Evolutionary conservation across 2,797 vertebrate genomes (phyloP), one percentile per base, ranked within the genome.

Genomic region (Mus spretus): DNA sequence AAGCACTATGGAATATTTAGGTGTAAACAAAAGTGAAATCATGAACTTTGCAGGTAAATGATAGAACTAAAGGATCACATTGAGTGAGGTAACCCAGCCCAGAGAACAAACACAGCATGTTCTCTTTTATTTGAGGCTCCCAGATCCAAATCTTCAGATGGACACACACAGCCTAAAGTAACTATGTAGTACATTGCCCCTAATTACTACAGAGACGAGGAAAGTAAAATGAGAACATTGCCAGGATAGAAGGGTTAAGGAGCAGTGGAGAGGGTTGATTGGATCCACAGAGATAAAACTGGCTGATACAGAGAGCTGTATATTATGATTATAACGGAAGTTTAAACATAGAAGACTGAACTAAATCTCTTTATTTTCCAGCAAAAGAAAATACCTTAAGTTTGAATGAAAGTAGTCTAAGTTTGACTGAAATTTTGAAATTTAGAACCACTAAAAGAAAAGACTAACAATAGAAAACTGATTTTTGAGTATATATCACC

Each of bases 371-470:
- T 75, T 80, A 74, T 90, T 7, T 80, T 22, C 11, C 74, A 44
- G 22, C 50, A 8, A 70, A 55, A 94, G 72, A 65, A 86, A 80
- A 15, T 2, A 80, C 63, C 87, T 53, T 75, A 55, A 63, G 37
- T 59, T n/a, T 22, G 22, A 34, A 31, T 75, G 72, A 47, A 74
- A 65, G 57, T 74, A 1, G 20, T 9, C 17, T 83, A 74, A 37
- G n/a, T 67, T 79, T 4, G n/a, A 87, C 26, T 90, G 81, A 92
- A 91, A 84, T 70, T 81, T 63, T 57, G 91, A 86, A 94, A 82
- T 82, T 70, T 89, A 91, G 63, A 89, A 70, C 1, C 28, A 67
- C 44, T 59, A 20, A 55, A 55, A 90, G 34, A 10, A 92, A 93
- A 72, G 37, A 74, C 10, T 40, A 93, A 34, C 12, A 47, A 19